phyloP scores from a whole-genome alignment of 2,888 invertebrate species.

The Ectemnius continuus region DNA sequence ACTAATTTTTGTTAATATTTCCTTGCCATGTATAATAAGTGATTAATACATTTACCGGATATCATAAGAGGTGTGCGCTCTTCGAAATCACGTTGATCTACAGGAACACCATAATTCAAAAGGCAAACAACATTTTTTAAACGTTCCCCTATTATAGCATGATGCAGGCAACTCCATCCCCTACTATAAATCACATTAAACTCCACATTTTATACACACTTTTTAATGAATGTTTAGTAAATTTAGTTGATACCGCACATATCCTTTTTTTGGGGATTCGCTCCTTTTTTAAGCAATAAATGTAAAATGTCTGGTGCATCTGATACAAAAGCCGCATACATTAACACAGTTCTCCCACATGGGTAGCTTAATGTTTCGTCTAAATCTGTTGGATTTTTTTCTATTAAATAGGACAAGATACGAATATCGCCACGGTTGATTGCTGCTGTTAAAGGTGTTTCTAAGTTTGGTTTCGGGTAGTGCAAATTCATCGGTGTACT shows the following conservation, averaged over 20 bases:
- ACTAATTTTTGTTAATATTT: too few relatives aligned
- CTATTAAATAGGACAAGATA: conserved; percentile 54
- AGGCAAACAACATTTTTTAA: conserved; percentile 50
- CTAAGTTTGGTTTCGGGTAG: conserved; percentile 49
- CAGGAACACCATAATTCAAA: conserved; percentile 38
- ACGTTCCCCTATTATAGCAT: conserved; percentile 58
- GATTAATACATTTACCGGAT: conserved; percentile 46
- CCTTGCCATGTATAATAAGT: too few relatives aligned
- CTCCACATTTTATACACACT: neutral
- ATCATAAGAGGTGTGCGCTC: conserved; percentile 62
- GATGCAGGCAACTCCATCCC: conserved; percentile 59
- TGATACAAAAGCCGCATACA: conserved; percentile 58
- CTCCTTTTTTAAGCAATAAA: conserved; percentile 55
- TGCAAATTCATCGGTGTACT: conserved; percentile 57
- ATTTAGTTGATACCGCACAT: conserved; percentile 44
- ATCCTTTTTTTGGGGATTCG: conserved; percentile 49
- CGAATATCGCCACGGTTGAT: conserved; percentile 57
- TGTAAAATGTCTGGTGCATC: conserved; percentile 52
- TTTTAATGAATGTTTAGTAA: neutral
- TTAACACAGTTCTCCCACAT: conserved; percentile 57
- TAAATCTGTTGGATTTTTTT: conserved; percentile 47
- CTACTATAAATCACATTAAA: conserved; percentile 43
- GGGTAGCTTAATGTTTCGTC: conserved; percentile 54
- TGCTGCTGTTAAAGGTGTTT: conserved; percentile 55
- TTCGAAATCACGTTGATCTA: conserved; percentile 46